phyloP scores from a whole-genome alignment of 2,113 vertebrate species.

The Acrocephalus arundinaceus region DNA sequence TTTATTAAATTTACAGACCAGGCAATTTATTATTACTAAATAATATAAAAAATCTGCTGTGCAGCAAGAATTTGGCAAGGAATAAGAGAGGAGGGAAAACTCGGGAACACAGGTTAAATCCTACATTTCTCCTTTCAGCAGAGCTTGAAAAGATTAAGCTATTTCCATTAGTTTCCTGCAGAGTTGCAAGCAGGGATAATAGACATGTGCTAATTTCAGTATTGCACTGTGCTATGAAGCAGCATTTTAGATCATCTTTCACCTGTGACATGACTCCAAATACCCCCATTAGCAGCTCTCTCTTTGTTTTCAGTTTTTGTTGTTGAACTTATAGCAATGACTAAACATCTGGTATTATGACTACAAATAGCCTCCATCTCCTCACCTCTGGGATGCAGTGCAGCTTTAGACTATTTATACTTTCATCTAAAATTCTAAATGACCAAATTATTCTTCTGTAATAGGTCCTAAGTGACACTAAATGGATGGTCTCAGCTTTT shows the following conservation, averaged over 20 bases:
- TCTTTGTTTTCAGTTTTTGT: constrained; percentile 49
- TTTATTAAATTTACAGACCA: background rate
- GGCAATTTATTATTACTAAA: constrained; percentile 25
- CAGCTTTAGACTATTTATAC: constrained; percentile 63
- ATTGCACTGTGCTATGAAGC: constrained; percentile 23
- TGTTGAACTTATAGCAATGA: constrained; percentile 65
- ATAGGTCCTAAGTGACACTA: constrained; percentile 62
- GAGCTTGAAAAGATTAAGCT: constrained; percentile 62
- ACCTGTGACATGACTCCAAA: constrained; percentile 62
- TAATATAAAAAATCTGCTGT: constrained; percentile 22
- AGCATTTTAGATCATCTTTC: constrained; percentile 66
- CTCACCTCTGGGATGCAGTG: constrained; percentile 63
- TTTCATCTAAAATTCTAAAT: constrained; percentile 72
- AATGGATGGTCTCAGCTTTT: constrained; percentile 55
- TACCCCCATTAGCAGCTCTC: constrained; percentile 53
- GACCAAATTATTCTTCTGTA: constrained; percentile 55
- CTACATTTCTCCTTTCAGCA: constrained; percentile 24
- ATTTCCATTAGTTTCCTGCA: constrained; percentile 60
- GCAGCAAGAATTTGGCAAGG: constrained; percentile 18
- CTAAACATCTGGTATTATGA: constrained; percentile 74
- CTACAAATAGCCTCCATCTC: constrained; percentile 63
- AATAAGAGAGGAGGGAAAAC: constrained; percentile 19
- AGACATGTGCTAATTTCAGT: constrained; percentile 68
- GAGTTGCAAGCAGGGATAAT: constrained; percentile 55
- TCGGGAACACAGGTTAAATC: constrained; percentile 31